These are phyloP conservation scores for Taenaris catops DNA, from an alignment of 2,888 invertebrate species.

Conservation along the genomic window DNA sequence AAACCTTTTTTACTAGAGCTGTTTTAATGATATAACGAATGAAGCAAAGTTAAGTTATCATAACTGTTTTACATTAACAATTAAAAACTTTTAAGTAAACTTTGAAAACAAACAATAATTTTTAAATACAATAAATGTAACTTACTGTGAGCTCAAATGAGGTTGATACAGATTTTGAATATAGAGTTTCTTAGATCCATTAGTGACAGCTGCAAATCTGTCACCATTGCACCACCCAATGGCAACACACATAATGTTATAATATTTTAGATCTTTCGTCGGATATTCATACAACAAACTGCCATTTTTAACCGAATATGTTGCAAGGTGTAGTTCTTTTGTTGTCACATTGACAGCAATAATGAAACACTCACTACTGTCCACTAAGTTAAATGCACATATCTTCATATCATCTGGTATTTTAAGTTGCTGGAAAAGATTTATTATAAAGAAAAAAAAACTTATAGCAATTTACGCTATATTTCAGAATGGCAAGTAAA, in stretches of 20 bases:
- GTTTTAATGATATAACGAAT: too few species aligned
- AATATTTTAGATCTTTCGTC: conserved; percentile 27
- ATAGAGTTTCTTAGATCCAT: conserved; percentile 51
- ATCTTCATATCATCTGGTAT: conserved; percentile 38
- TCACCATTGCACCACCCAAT: conserved; percentile 58
- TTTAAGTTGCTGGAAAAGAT: conserved; percentile 56
- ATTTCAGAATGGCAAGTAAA: too few species aligned
- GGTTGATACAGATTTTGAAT: conserved; percentile 57
- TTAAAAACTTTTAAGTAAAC: too few species aligned
- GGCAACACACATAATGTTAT: conserved; percentile 46
- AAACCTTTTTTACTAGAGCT: too few species aligned
- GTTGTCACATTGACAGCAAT: conserved; percentile 28
- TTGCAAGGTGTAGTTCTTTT: conserved; percentile 32
- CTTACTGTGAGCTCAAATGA: conserved; percentile 46
- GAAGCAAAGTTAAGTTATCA: too few species aligned
- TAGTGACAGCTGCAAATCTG: conserved; percentile 57
- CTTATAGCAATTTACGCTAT: neutral
- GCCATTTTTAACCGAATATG: conserved; percentile 50
- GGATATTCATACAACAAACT: conserved; percentile 37
- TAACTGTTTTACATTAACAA: too few species aligned
- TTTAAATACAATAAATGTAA: neutral
- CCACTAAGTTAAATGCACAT: conserved; percentile 56
- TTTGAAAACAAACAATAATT: neutral
- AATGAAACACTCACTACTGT: conserved; percentile 55
- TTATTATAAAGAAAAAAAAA: too few species aligned